Evolutionary conservation across 1,140 invertebrate genomes (phyloP), one percentile per base, ranked within the genome.

Genomic region (Acyrthosiphon pisum): DNA sequence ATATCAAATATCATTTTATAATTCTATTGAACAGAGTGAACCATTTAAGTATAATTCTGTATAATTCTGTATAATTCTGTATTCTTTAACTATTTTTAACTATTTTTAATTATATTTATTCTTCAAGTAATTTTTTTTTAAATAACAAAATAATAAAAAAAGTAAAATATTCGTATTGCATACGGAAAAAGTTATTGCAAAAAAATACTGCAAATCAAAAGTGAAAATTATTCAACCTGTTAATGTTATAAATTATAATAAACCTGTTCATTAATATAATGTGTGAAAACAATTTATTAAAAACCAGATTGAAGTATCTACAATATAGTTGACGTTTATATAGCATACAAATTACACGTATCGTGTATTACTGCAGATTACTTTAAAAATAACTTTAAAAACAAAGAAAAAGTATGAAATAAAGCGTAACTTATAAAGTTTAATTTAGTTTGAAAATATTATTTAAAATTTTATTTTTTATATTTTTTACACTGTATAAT

Each of bases 241-340:
- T 87, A 87, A 87, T 46, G 41, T 46, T 87, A 87, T 48, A 50
- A 18, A 18, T 18, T 20, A 50, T 50, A n/a, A 87, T 46, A 50
- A 87, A 87, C 86, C 86, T n/a, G 86, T 48, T 87, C 30, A 48
- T 87, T 87, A 48, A 87, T 87, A 22, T 87, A 87, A 88, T n/a
- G 46, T 22, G 86, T 88, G 1, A 48, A 88, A 88, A 88, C 11
- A n/a, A 88, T 35, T 88, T 50, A 88, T 88, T 88, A 22, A 20
- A 0, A n/a, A 22, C n/a, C 7, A 88, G n/a, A 22, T 48, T 48
- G 20, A 87, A 37, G 41, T 86, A 88, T 88, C 35, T 22, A 53
- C 9, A 35, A 22, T 9, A 50, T 20, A 48, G 26, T n/a, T 48
- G 46, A 46, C 14, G 46, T 87, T 87, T n/a, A 87, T 87, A 88